Evolutionary conservation across 2,797 vertebrate genomes (phyloP).

Genomic region (Furcifer pardalis): DNA sequence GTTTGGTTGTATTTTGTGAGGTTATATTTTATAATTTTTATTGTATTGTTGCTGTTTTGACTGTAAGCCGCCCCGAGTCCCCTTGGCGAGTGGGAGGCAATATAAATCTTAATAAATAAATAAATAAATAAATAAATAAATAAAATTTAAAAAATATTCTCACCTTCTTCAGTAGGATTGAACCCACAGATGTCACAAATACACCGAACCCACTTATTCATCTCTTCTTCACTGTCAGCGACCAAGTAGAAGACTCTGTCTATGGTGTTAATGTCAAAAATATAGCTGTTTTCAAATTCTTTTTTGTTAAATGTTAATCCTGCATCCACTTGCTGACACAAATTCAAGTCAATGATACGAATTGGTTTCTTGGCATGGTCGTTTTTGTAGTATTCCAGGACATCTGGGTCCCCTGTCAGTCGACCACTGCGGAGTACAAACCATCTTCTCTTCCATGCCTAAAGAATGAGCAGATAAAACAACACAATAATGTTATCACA

Average conservation of each 20-base stretch:
- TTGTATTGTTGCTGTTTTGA: no score
- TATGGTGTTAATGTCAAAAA: slow-evolving; percentile 99
- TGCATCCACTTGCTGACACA: slow-evolving; percentile 98
- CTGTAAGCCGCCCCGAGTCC: no score
- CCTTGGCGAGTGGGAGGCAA: no score
- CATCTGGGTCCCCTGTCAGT: slow-evolving; percentile 95
- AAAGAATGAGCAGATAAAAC: slow-evolving; percentile 11
- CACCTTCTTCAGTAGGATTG: slow-evolving; percentile 98
- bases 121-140: background rate
- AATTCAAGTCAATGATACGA: slow-evolving; percentile 98
- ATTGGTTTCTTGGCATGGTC: slow-evolving; percentile 98
- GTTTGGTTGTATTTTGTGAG: no score
- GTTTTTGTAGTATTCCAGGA: slow-evolving; percentile 99
- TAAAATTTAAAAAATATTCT: slow-evolving; percentile 54
- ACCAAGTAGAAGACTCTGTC: slow-evolving; percentile 98
- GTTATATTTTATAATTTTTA: no score
- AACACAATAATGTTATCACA: background rate
- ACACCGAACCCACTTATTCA: slow-evolving; percentile 99
- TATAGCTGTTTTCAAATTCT: slow-evolving; percentile 98
- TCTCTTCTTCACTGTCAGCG: slow-evolving; percentile 98
- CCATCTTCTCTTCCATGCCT: slow-evolving; percentile 99
- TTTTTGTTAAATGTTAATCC: slow-evolving; percentile 98
- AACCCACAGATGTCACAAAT: slow-evolving; percentile 99
- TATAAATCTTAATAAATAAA: background rate
- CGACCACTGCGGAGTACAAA: slow-evolving; percentile 97